A percentile compares a stretch with the other conserved stretches of the same genome.
Conservation (phyloP, 2,888 invertebrate genomes). For the Vesta saturnalis region DNA sequence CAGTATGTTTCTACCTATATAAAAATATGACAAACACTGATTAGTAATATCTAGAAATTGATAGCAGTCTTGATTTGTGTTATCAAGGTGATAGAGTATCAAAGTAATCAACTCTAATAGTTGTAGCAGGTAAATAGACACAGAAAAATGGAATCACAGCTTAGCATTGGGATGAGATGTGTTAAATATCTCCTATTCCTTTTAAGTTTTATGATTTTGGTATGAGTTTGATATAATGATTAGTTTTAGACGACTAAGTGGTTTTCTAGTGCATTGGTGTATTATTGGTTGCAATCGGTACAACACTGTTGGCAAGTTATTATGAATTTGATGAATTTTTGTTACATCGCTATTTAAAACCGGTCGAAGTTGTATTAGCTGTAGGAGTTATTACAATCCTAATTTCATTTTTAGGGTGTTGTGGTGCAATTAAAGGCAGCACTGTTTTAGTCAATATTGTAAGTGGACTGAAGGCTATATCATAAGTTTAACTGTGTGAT, state of each 20-base stretch:
- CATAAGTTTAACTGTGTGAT: neutral
- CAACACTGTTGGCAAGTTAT: conserved; percentile 69
- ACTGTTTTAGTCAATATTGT: conserved; percentile 75
- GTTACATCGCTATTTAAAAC: conserved; percentile 72
- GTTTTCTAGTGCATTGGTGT: conserved; percentile 64
- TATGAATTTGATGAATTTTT: conserved; percentile 69
- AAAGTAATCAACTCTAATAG: too few species aligned
- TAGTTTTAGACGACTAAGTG: neutral
- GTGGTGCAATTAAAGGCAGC: conserved; percentile 83
- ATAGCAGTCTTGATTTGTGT: too few species aligned
- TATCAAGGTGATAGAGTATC: too few species aligned
- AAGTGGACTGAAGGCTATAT: conserved; percentile 36
- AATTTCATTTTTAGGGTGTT: conserved; percentile 84
- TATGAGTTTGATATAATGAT: conserved; percentile 59
- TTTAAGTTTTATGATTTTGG: conserved; percentile 75
- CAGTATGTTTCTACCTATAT: too few species aligned
- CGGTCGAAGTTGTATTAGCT: conserved; percentile 79
- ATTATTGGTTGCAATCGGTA: conserved; percentile 72
- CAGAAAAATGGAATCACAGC: conserved; percentile 51
- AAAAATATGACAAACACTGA: too few species aligned
- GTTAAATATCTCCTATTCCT: conserved; percentile 73
- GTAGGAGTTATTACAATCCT: conserved; percentile 78
- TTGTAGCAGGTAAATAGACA: neutral
- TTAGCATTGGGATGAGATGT: conserved; percentile 70
- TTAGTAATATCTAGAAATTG: too few species aligned